Conservation (phyloP, 2,113 vertebrate species). For the Muntiacus reevesi region DNA sequence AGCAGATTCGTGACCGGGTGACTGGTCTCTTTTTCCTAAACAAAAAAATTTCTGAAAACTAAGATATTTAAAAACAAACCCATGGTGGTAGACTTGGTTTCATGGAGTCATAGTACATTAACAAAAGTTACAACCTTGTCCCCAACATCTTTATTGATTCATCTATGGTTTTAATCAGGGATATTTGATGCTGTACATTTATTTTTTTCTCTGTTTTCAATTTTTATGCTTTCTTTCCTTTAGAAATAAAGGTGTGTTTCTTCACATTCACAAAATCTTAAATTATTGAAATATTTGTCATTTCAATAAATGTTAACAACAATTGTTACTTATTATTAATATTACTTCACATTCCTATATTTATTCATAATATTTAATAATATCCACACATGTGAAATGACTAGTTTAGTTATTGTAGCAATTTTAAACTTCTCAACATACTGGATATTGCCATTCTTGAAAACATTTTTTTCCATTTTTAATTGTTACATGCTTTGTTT, state of each 20-base stretch:
- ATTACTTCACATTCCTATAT: not conserved
- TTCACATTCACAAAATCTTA: not conserved
- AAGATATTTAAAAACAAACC: not conserved
- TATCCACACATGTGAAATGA: not conserved
- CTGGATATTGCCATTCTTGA: not conserved
- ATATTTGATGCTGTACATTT: not conserved
- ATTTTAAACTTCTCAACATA: not conserved
- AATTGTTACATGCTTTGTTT: not conserved
- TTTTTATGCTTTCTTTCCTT: not conserved
- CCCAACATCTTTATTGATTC: not conserved
- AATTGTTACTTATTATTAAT: not conserved
- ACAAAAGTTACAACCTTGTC: not conserved
- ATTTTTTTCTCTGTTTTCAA: not conserved
- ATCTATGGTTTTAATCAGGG: not conserved
- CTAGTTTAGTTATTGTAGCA: not conserved
- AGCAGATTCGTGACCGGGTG: constrained; percentile 53
- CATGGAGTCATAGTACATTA: not conserved
- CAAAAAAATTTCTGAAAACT: not conserved
- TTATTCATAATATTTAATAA: not conserved
- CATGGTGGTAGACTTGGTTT: not conserved
- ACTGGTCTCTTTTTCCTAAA: not conserved
- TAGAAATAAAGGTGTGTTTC: not conserved
- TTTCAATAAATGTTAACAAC: not conserved
- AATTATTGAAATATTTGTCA: not conserved
- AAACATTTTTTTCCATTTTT: not conserved